Evolutionary conservation across 2,888 invertebrate species (phyloP).

Genomic region (Chironomus riparius): DNA sequence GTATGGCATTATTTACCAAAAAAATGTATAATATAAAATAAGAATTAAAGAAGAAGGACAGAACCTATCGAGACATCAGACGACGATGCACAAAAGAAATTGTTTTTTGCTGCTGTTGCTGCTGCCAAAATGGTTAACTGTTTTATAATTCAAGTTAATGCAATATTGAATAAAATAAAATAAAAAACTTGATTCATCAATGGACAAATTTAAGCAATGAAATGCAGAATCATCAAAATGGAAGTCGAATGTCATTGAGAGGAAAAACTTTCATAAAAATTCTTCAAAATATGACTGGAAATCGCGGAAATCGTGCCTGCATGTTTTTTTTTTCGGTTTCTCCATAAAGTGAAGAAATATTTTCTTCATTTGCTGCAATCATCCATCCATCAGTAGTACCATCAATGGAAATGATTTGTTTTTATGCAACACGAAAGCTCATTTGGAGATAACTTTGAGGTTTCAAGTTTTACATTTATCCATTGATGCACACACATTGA

Average conservation of each 20-base stretch:
- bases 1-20: not conserved
- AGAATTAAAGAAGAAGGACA: not conserved
- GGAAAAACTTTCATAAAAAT: constrained; percentile 10
- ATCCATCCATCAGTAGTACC: too few relatives aligned
- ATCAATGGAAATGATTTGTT: too few relatives aligned
- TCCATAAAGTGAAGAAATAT: too few relatives aligned
- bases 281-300: not conserved
- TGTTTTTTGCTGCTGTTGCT: not conserved
- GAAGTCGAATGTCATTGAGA: not conserved
- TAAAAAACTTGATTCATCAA: not conserved
- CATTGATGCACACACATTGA: too few relatives aligned
- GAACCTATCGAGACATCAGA: not conserved
- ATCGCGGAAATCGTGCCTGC: constrained; percentile 17
- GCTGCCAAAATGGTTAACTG: constrained; percentile 23
- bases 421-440: too few relatives aligned
- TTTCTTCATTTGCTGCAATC: too few relatives aligned
- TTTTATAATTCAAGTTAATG: constrained; percentile 3
- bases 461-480: too few relatives aligned
- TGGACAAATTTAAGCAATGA: not conserved
- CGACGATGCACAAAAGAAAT: not conserved
- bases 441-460: too few relatives aligned
- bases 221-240: constrained; percentile 9
- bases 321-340: not conserved
- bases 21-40: not conserved
- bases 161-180: not conserved